These are phyloP conservation scores for Archaeoteleia sp. DNA, from an alignment of 2,888 invertebrate genomes.

Conservation along the genomic window DNA sequence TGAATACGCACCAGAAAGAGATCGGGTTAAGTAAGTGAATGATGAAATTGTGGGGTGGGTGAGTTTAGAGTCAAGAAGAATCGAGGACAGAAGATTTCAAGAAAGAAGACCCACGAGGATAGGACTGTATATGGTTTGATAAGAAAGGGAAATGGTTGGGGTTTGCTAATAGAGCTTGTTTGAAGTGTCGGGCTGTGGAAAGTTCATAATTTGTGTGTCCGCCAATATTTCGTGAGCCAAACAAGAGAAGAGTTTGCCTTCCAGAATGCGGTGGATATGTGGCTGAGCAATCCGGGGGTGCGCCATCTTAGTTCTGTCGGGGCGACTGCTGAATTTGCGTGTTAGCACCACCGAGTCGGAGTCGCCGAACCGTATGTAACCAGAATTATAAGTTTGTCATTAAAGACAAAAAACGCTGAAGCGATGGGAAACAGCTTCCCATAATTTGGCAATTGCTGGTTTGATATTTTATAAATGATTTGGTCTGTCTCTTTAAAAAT, in stretches of 20 bases:
- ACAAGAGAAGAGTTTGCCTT: conserved; percentile 59
- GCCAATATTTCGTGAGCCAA: conserved; percentile 55
- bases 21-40: too few species aligned
- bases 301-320: conserved; percentile 71
- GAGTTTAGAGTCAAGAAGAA: too few species aligned
- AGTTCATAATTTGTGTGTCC: conserved; percentile 5
- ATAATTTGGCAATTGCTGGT: conserved; percentile 32
- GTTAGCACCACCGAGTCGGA: conserved; percentile 72
- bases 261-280: conserved; percentile 61
- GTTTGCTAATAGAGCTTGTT: conserved; percentile 18
- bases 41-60: not conserved
- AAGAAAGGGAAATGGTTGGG: too few species aligned
- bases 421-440: conserved; percentile 30
- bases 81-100: not conserved
- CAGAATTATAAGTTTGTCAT: conserved; percentile 47
- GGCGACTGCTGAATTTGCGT: conserved; percentile 71
- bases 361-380: conserved; percentile 74
- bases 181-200: conserved; percentile 25
- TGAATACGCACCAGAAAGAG: too few species aligned
- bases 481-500: conserved; percentile 33
- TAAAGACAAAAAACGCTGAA: conserved; percentile 34
- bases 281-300: conserved; percentile 71
- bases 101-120: too few species aligned
- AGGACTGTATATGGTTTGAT: too few species aligned
- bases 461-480: conserved; percentile 22